Conservation (phyloP, 2,113 vertebrate species). For the Solea senegalensis region DNA sequence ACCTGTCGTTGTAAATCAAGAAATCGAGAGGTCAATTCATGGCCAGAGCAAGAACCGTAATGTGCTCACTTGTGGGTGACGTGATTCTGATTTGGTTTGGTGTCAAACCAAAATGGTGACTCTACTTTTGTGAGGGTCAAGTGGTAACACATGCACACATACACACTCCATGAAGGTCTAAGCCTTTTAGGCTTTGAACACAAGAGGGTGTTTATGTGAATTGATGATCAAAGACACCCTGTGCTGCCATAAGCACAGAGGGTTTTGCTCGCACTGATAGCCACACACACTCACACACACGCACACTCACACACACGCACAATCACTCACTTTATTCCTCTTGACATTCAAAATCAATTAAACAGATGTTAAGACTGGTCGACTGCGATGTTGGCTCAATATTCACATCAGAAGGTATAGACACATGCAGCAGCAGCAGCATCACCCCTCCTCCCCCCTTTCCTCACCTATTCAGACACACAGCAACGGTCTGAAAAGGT, state of each 20-base stretch:
- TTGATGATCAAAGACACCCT: slow-evolving; percentile 73
- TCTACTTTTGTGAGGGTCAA: slow-evolving; percentile 36
- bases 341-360: slow-evolving; percentile 78
- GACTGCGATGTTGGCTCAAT: slow-evolving; percentile 64
- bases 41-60: neutral
- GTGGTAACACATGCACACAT: slow-evolving; percentile 1
- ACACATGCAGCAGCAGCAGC: slow-evolving; percentile 30
- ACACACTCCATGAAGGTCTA: slow-evolving; percentile 48
- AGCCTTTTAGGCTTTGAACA: slow-evolving; percentile 75
- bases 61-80: neutral
- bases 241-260: slow-evolving; percentile 58
- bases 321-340: slow-evolving; percentile 53
- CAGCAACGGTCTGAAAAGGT: slow-evolving; percentile 66
- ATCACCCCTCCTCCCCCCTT: neutral
- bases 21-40: neutral
- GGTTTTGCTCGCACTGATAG: slow-evolving; percentile 46
- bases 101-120: slow-evolving; percentile 10
- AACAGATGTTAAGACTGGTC: slow-evolving; percentile 69
- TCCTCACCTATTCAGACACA: neutral
- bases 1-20: too few species aligned
- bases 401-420: slow-evolving; percentile 66
- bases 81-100: neutral
- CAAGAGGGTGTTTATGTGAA: slow-evolving; percentile 78
- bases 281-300: slow-evolving; percentile 37
- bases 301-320: slow-evolving; percentile 21